phyloP scores from a whole-genome alignment of 2,113 vertebrate genomes.

The Thunnus maccoyii region DNA sequence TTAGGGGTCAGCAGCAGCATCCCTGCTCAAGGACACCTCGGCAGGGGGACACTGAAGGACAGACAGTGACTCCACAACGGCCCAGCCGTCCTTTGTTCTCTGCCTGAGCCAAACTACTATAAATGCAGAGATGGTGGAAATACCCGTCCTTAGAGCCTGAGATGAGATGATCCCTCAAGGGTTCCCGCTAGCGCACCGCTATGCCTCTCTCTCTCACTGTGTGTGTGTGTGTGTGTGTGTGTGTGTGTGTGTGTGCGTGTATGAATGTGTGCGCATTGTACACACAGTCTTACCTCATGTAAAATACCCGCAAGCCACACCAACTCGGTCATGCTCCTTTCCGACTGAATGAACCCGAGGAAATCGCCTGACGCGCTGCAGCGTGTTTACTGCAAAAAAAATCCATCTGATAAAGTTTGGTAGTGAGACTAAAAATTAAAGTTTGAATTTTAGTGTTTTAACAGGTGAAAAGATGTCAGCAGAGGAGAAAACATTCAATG shows the following conservation, averaged over 20 bases:
- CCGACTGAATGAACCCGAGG: constrained; percentile 60
- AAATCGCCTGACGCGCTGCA: constrained; percentile 58
- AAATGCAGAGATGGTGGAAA: constrained; percentile 57
- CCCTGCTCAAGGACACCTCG: constrained; percentile 57
- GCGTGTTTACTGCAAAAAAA: constrained; percentile 24
- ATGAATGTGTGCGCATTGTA: constrained; percentile 33
- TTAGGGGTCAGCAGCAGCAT: constrained; percentile 36
- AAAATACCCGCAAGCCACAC: constrained; percentile 58
- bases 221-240: neutral
- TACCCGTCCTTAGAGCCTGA: constrained; percentile 19
- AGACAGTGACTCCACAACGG: neutral
- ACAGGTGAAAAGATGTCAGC: neutral
- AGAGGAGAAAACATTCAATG: neutral
- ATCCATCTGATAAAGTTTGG: neutral
- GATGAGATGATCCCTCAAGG: constrained; percentile 50
- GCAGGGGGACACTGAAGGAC: constrained; percentile 49
- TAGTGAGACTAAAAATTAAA: neutral
- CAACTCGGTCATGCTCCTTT: constrained; percentile 48
- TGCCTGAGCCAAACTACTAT: constrained; percentile 28
- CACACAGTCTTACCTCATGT: constrained; percentile 39
- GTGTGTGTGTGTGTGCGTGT: constrained; percentile 3
- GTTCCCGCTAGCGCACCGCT: constrained; percentile 27
- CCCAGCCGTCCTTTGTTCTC: constrained; percentile 48
- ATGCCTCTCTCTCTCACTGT: neutral
- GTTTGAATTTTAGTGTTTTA: too few species aligned